phyloP scores from a whole-genome alignment of 2,888 invertebrate genomes.

The Limnephilus marmoratus region DNA sequence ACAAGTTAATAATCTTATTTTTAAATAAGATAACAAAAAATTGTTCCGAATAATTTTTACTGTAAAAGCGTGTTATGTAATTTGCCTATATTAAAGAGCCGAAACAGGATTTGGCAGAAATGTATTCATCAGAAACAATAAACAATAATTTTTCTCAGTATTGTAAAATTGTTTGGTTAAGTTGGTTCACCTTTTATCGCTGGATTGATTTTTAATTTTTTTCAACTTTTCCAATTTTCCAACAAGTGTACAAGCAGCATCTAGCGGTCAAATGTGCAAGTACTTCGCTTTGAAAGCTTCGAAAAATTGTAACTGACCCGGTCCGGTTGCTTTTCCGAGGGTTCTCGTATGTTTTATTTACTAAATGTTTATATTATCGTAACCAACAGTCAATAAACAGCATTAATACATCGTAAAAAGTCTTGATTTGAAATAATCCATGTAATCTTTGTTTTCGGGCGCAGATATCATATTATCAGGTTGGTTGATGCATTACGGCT shows the following conservation, averaged over 20 bases:
- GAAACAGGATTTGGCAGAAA: not conserved
- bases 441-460: not conserved
- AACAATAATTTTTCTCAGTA: no score
- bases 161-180: no score
- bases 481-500: not conserved
- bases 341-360: not conserved
- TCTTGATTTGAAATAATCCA: no score
- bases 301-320: not conserved
- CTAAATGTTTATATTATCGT: no score
- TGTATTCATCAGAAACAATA: not conserved
- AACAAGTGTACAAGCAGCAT: not conserved
- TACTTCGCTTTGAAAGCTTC: not conserved
- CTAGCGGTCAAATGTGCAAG: not conserved
- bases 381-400: not conserved
- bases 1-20: not conserved
- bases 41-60: not conserved
- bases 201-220: no score
- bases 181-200: no score
- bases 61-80: not conserved
- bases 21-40: not conserved
- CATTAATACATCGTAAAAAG: not conserved
- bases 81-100: not conserved
- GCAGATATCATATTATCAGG: not conserved
- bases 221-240: no score
- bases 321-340: not conserved